These are phyloP conservation scores for Alfaro cultratus DNA, from an alignment of 2,797 vertebrate genomes.

Conservation along the genomic window DNA sequence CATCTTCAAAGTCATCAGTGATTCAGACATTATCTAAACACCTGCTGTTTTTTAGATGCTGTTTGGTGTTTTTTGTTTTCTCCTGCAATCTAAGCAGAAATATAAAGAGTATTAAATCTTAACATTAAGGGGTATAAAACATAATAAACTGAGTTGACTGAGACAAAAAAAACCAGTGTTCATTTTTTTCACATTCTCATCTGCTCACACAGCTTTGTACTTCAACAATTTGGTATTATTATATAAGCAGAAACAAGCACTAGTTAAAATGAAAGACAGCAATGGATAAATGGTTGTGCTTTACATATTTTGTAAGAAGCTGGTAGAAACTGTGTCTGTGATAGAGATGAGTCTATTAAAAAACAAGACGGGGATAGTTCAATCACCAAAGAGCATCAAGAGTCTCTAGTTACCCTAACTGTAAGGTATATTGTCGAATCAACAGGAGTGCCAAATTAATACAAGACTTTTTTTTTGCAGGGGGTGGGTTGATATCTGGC, in stretches of 20 bases:
- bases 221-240: not conserved
- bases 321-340: not conserved
- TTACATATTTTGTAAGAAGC: not conserved
- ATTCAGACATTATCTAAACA: not conserved
- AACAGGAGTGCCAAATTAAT: too few relatives aligned
- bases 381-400: too few relatives aligned
- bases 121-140: not conserved
- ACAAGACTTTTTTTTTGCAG: too few relatives aligned
- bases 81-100: not conserved
- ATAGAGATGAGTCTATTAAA: too few relatives aligned
- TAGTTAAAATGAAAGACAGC: not conserved
- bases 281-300: not conserved
- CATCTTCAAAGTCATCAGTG: not conserved
- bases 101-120: not conserved
- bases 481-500: too few relatives aligned
- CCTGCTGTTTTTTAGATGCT: not conserved
- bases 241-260: not conserved
- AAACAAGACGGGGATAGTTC: too few relatives aligned
- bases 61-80: not conserved
- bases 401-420: too few relatives aligned
- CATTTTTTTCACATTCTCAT: not conserved
- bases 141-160: not conserved
- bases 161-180: not conserved
- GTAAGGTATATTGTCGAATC: too few relatives aligned
- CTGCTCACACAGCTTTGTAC: not conserved